Percentiles rank a stretch among this genome's conserved stretches.
Evolutionary conservation across 2,888 invertebrate species (phyloP).

Genomic region (Copidosoma aretas): DNA sequence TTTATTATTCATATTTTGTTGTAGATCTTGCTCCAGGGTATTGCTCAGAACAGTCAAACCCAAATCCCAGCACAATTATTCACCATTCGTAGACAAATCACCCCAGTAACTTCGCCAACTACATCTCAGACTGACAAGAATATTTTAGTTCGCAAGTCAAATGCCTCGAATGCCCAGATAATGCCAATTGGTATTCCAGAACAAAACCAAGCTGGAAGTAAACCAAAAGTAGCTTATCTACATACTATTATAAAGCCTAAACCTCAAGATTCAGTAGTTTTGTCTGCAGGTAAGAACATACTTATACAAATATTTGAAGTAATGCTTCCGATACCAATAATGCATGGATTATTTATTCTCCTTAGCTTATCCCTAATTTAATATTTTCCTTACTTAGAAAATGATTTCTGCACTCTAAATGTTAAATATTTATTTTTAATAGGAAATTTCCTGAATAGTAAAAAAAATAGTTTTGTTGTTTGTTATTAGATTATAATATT

Average conservation of each 20-base stretch:
- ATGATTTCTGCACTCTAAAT: no score
- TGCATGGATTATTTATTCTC: no score
- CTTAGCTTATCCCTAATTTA: no score
- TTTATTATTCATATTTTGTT: conserved; percentile 32
- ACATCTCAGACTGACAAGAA: conserved; percentile 54
- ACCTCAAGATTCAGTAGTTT: conserved; percentile 53
- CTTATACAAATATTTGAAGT: no score
- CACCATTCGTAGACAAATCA: conserved; percentile 39
- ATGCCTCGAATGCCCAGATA: conserved; percentile 57
- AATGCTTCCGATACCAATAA: no score
- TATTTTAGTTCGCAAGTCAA: conserved; percentile 57
- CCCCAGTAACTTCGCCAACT: conserved; percentile 45
- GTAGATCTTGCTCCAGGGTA: conserved; percentile 56
- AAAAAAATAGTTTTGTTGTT: background rate
- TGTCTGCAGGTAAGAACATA: conserved; percentile 53
- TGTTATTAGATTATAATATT: no score
- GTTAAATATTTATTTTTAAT: background rate
- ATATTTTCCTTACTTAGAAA: no score
- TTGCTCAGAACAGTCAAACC: conserved; percentile 53
- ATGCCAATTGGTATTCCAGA: conserved; percentile 55
- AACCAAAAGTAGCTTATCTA: conserved; percentile 60
- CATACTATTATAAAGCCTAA: conserved; percentile 58
- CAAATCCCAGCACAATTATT: conserved; percentile 40
- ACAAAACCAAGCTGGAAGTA: conserved; percentile 55
- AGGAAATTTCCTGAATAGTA: background rate